These are phyloP conservation scores for Hoplostethus atlanticus DNA, from an alignment of 2,797 vertebrate genomes.

Conservation along the genomic window DNA sequence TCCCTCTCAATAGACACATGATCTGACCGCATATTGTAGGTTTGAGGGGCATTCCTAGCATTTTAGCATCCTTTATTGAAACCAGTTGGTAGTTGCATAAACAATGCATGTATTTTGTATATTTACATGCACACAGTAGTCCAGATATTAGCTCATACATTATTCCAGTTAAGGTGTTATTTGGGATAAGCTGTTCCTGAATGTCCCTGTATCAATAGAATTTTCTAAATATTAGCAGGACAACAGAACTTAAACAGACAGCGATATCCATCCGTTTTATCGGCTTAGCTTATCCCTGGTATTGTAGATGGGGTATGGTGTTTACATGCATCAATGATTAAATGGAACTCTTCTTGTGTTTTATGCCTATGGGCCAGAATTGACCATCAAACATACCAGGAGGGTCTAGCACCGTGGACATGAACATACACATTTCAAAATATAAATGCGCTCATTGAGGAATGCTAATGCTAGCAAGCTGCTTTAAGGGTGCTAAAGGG, in stretches of 20 bases:
- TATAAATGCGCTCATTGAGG: slow-evolving; percentile 27
- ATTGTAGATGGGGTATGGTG: slow-evolving; percentile 7
- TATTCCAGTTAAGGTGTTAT: slow-evolving; percentile 26
- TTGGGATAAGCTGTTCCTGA: slow-evolving; percentile 2
- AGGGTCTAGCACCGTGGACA: neutral
- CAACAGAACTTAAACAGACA: neutral
- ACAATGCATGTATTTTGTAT: neutral
- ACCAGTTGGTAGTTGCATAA: slow-evolving; percentile 37
- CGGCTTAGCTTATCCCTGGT: slow-evolving; percentile 15
- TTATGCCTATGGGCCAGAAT: slow-evolving; percentile 16
- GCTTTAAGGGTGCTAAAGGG: slow-evolving; percentile 37
- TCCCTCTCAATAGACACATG: slow-evolving; percentile 34
- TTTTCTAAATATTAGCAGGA: neutral
- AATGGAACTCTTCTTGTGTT: no score
- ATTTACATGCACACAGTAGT: slow-evolving; percentile 17
- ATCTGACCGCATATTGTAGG: slow-evolving; percentile 49
- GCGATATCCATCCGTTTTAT: neutral
- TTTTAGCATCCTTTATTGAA: slow-evolving; percentile 26
- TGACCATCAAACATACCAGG: slow-evolving; percentile 7
- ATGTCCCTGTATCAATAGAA: neutral
- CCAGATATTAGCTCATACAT: neutral
- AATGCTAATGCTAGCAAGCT: slow-evolving; percentile 38
- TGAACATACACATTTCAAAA: neutral
- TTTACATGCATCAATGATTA: slow-evolving; percentile 2
- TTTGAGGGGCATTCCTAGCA: slow-evolving; percentile 38